A percentile compares a stretch with the other conserved stretches of the same genome.
phyloP scores from a whole-genome alignment of 2,113 vertebrate species.

The Neomonachus schauinslandi region DNA sequence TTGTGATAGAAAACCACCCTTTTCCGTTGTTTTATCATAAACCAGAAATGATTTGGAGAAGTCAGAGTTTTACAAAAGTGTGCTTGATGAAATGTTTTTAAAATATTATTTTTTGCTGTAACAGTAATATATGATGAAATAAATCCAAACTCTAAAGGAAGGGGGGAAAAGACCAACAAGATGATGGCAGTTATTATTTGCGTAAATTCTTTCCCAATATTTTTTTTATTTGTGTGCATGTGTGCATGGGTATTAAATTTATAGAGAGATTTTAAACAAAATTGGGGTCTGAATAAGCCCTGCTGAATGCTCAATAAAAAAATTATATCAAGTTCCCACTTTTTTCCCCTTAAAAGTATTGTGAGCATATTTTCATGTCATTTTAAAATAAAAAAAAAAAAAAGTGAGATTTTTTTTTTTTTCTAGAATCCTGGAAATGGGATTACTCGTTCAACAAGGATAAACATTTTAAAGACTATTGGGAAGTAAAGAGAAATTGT shows the following conservation, averaged over 20 bases:
- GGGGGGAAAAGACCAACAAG: not conserved
- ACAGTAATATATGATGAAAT: not conserved
- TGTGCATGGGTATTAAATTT: not conserved
- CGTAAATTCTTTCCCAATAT: not conserved
- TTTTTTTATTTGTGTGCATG: not conserved
- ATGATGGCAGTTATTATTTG: not conserved
- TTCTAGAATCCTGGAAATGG: not conserved
- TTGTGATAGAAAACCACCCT: not conserved
- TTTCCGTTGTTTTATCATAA: not conserved
- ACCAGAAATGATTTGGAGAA: not conserved
- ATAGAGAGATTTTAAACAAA: not conserved
- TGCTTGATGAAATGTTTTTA: not conserved
- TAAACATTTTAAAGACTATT: conserved; percentile 10
- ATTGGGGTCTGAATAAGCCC: not conserved
- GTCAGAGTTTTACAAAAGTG: not conserved
- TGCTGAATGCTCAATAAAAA: not conserved
- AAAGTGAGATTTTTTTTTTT: too few species aligned
- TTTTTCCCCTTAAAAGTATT: not conserved
- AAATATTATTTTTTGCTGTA: not conserved
- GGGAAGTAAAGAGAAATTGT: not conserved
- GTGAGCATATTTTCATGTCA: not conserved
- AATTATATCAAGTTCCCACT: not conserved
- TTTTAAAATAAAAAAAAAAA: not conserved
- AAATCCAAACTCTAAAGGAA: not conserved
- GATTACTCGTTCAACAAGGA: not conserved